phyloP scores from a whole-genome alignment of 2,797 vertebrate species.

The Anniella stebbinsi region DNA sequence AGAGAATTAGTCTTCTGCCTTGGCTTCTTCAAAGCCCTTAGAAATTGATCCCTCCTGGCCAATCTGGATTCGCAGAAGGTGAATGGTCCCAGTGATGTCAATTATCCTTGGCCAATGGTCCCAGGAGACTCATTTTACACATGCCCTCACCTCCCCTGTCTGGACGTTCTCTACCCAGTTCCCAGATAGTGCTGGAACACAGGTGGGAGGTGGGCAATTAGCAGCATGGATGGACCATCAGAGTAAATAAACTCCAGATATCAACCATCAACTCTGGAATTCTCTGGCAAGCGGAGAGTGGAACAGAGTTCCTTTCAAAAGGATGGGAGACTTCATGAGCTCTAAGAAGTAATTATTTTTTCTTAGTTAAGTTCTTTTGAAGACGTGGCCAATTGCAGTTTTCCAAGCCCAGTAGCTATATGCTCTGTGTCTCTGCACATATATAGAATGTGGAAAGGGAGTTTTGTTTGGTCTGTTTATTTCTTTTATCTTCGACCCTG shows the following conservation, averaged over 20 bases:
- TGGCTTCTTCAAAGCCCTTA: conserved; percentile 56
- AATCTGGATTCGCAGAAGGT: conserved; percentile 48
- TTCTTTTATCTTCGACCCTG: too few relatives aligned
- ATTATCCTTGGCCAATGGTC: conserved; percentile 64
- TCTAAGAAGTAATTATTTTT: not conserved
- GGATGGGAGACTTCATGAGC: not conserved
- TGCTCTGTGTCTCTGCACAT: too few relatives aligned
- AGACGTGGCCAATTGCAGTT: too few relatives aligned
- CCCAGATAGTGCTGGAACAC: conserved; percentile 35
- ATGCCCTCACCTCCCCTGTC: conserved; percentile 36
- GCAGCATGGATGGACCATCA: conserved; percentile 25
- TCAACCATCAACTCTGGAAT: accelerated
- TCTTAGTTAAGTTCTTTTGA: not conserved
- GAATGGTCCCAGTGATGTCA: conserved; percentile 60
- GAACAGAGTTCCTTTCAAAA: not conserved
- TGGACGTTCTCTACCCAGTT: conserved; percentile 46
- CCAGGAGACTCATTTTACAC: conserved; percentile 65
- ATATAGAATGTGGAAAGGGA: too few relatives aligned
- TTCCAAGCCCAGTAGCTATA: not conserved
- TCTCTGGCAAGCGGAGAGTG: not conserved
- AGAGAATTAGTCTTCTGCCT: conserved; percentile 51
- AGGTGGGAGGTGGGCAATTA: conserved; percentile 48
- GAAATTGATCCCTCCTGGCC: conserved; percentile 62
- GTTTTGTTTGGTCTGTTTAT: too few relatives aligned
- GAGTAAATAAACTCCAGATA: conserved; percentile 21